Evolutionary conservation across 2,797 vertebrate genomes (phyloP).

Genomic region (Cyprinella venusta): DNA sequence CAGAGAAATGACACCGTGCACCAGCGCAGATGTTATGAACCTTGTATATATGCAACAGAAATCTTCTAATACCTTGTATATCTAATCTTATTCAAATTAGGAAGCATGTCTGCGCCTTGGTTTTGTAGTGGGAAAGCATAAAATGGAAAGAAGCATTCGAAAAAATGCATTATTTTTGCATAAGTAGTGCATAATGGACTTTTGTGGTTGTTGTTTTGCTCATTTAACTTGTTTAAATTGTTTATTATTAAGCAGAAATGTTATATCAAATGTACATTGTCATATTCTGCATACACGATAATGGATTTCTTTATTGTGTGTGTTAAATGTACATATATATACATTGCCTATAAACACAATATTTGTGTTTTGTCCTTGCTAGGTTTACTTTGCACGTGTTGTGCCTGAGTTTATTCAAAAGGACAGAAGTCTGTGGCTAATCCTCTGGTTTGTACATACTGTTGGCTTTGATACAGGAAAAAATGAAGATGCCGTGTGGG

Average conservation of each 20-base stretch:
- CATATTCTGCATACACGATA: not conserved
- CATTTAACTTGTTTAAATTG: not conserved
- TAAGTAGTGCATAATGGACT: not conserved
- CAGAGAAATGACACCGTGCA: slow-evolving; percentile 17
- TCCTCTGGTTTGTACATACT: slow-evolving; percentile 55
- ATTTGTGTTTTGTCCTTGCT: slow-evolving; percentile 44
- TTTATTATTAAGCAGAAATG: not conserved
- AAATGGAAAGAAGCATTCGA: not conserved
- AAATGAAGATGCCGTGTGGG: slow-evolving; percentile 58
- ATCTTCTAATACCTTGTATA: slow-evolving; percentile 47
- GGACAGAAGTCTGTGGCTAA: slow-evolving; percentile 56
- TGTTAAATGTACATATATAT: slow-evolving; percentile 6
- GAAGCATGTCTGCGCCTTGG: not conserved
- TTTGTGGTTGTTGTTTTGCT: slow-evolving; percentile 6
- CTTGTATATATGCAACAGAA: slow-evolving; percentile 27
- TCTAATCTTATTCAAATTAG: slow-evolving; percentile 49
- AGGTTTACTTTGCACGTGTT: slow-evolving; percentile 32
- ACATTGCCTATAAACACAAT: not conserved
- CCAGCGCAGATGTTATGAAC: slow-evolving; percentile 42
- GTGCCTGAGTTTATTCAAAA: slow-evolving; percentile 49
- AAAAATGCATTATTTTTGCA: slow-evolving; percentile 21
- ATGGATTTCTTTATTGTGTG: not conserved
- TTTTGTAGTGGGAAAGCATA: slow-evolving; percentile 7
- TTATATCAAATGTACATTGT: not conserved
- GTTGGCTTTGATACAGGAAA: slow-evolving; percentile 49